Evolutionary conservation across 2,113 vertebrate species (phyloP).

Genomic region (Syngnathoides biaculeatus): DNA sequence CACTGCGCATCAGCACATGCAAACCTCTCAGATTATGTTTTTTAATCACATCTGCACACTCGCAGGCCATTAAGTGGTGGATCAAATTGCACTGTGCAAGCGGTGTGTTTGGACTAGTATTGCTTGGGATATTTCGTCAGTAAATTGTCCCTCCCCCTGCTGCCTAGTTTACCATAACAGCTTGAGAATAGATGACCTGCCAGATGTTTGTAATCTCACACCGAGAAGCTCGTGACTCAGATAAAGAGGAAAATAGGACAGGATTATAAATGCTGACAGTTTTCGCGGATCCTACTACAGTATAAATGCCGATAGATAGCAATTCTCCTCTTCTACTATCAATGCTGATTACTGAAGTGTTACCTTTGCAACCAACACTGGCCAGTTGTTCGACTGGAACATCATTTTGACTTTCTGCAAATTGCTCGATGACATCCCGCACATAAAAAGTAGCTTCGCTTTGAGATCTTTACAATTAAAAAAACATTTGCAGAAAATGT

Average conservation of each 20-base stretch:
- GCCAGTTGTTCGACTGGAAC: neutral
- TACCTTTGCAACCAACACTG: neutral
- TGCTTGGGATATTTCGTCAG: conserved; percentile 42
- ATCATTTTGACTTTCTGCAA: neutral
- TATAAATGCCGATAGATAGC: conserved; percentile 35
- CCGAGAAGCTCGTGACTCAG: conserved; percentile 58
- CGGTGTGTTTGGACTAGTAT: conserved; percentile 37
- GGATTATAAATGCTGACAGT: conserved; percentile 59
- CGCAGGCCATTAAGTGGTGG: conserved; percentile 36
- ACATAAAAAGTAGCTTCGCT: no score
- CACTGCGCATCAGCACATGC: conserved; percentile 41
- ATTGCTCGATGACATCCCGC: neutral
- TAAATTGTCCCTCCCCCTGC: conserved; percentile 28
- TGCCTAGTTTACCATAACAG: conserved; percentile 56
- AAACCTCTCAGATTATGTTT: conserved; percentile 56
- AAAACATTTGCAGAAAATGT: neutral
- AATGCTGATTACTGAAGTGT: neutral
- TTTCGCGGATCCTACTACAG: conserved; percentile 34
- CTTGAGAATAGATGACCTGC: conserved; percentile 64
- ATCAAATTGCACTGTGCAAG: conserved; percentile 59
- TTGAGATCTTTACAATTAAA: no score
- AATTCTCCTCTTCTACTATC: conserved; percentile 30
- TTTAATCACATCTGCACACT: conserved; percentile 62
- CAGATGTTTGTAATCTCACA: conserved; percentile 72
- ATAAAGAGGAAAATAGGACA: conserved; percentile 53